Evolutionary conservation across 2,888 invertebrate genomes (phyloP).

Genomic region (Drosophila paranaensis): DNA sequence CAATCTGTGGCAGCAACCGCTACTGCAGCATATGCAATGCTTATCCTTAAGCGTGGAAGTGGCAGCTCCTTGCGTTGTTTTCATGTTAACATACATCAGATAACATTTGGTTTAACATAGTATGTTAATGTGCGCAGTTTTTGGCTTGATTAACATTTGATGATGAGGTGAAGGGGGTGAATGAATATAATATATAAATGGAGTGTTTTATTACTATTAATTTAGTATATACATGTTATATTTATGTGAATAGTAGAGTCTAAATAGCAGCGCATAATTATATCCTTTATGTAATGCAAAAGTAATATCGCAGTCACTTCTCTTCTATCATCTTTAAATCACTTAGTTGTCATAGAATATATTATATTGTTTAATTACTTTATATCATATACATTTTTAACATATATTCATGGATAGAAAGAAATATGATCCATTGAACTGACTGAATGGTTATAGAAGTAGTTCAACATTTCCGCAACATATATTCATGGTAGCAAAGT

Average conservation of each 20-base stretch:
- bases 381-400: no score
- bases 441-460: no score
- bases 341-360: no score
- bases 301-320: background rate
- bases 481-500: background rate
- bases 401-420: no score
- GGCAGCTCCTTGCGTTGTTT: slow-evolving; percentile 1
- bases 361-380: no score
- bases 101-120: background rate
- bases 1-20: slow-evolving; percentile 38
- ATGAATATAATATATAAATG: no score
- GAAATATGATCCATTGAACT: no score
- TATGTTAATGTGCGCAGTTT: background rate
- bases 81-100: background rate
- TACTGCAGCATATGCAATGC: slow-evolving; percentile 12
- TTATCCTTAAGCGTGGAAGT: slow-evolving; percentile 1
- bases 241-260: background rate
- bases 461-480: background rate
- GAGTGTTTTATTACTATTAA: no score
- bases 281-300: no score
- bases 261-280: no score
- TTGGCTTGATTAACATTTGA: background rate
- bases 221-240: no score
- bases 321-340: background rate
- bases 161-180: background rate